Evolutionary conservation across 2,113 vertebrate species (phyloP).

Genomic region (Morone saxatilis): DNA sequence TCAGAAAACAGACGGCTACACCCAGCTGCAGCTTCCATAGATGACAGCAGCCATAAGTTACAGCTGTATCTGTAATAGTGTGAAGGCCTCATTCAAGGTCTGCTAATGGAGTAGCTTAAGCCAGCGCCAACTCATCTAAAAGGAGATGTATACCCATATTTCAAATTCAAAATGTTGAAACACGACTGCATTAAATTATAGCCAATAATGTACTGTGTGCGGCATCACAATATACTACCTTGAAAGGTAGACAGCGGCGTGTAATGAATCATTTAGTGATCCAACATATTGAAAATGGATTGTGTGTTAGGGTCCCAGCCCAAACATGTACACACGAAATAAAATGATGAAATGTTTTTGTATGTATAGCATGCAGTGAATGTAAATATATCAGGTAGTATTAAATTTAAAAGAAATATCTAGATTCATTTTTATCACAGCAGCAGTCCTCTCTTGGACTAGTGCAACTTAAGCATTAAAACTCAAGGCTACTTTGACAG

Average conservation of each 20-base stretch:
- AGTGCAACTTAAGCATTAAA: slow-evolving; percentile 15
- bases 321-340: slow-evolving; percentile 30
- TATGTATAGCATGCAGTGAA: background rate
- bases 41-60: slow-evolving; percentile 70
- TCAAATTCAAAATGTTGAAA: slow-evolving; percentile 69
- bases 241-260: slow-evolving; percentile 49
- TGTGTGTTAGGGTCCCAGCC: slow-evolving; percentile 13
- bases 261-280: slow-evolving; percentile 64
- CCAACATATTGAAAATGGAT: slow-evolving; percentile 61
- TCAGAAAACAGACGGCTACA: slow-evolving; percentile 39
- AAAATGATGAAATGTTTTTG: slow-evolving; percentile 17
- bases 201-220: slow-evolving; percentile 53
- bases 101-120: slow-evolving; percentile 76
- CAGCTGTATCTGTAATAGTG: slow-evolving; percentile 54
- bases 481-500: slow-evolving; percentile 45
- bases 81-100: slow-evolving; percentile 70
- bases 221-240: slow-evolving; percentile 57
- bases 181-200: slow-evolving; percentile 71
- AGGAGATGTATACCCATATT: slow-evolving; percentile 71
- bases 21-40: slow-evolving; percentile 21
- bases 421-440: slow-evolving; percentile 1
- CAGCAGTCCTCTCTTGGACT: background rate
- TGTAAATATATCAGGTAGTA: slow-evolving; percentile 17
- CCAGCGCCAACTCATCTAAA: slow-evolving; percentile 73
- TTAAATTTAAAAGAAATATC: background rate